Conservation (phyloP, 1,140 invertebrate species). For the Armadillidium nasatum region DNA sequence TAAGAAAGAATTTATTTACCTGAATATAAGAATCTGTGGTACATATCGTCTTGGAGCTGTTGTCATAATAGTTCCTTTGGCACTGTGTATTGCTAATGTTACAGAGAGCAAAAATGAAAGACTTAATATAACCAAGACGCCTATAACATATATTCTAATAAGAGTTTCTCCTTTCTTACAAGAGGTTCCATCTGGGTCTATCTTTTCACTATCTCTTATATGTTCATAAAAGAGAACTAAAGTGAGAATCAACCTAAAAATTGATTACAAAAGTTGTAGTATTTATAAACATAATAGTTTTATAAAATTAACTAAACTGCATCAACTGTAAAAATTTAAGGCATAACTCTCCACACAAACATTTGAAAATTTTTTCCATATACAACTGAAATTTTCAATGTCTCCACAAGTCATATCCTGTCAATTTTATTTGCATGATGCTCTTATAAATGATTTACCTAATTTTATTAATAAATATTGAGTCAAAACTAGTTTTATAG, state of each 20-base stretch:
- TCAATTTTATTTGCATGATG: no score
- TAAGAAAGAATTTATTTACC: not conserved
- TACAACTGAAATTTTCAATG: no score
- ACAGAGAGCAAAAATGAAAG: not conserved
- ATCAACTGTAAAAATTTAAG: no score
- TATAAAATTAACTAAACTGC: no score
- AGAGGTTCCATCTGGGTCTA: not conserved
- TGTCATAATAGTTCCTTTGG: not conserved
- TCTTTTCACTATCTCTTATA: not conserved
- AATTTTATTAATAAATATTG: no score
- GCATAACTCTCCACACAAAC: no score
- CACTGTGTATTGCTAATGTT: not conserved
- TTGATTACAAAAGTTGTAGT: not conserved
- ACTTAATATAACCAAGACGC: not conserved
- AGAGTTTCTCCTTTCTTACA: not conserved
- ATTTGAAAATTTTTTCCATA: no score
- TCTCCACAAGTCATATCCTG: no score
- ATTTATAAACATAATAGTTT: no score
- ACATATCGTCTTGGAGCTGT: not conserved
- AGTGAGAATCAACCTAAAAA: slow-evolving; percentile 1
- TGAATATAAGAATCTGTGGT: not conserved
- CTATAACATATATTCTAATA: not conserved
- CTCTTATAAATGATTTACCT: no score
- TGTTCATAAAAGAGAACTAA: not conserved
- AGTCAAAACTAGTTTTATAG: no score